These are phyloP conservation scores for Epinotia demarniana DNA, from an alignment of 2,888 invertebrate species.

Conservation along the genomic window DNA sequence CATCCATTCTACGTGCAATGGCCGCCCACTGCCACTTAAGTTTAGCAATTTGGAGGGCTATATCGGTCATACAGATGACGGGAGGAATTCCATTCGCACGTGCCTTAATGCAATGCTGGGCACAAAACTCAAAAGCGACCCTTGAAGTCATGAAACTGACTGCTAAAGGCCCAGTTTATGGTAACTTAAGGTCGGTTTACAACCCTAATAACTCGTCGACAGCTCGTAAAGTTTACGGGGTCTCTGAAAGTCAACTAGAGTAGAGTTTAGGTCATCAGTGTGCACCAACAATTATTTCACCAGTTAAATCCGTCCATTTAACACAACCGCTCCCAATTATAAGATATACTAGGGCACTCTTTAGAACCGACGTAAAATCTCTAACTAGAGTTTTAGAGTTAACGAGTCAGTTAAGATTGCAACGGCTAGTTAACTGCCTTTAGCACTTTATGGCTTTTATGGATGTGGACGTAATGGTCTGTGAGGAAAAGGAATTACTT, in stretches of 20 bases:
- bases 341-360: neutral
- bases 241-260: neutral
- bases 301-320: neutral
- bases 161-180: slow-evolving; percentile 3
- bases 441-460: neutral
- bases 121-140: neutral
- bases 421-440: neutral
- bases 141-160: neutral
- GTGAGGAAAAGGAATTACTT: neutral
- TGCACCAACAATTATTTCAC: too few species aligned
- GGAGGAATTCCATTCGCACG: too few species aligned
- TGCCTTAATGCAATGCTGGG: too few species aligned
- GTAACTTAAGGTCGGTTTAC: slow-evolving; percentile 9
- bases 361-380: neutral
- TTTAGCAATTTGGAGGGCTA: too few species aligned
- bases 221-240: neutral
- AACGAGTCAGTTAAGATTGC: neutral
- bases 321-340: neutral
- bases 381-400: slow-evolving; percentile 1
- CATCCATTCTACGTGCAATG: too few species aligned
- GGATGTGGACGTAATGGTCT: neutral
- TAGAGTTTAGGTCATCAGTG: too few species aligned
- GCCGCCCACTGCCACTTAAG: too few species aligned
- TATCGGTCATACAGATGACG: too few species aligned
- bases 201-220: slow-evolving; percentile 5